Evolutionary conservation across 2,113 vertebrate species (phyloP).

Genomic region (Acrocephalus kingi): DNA sequence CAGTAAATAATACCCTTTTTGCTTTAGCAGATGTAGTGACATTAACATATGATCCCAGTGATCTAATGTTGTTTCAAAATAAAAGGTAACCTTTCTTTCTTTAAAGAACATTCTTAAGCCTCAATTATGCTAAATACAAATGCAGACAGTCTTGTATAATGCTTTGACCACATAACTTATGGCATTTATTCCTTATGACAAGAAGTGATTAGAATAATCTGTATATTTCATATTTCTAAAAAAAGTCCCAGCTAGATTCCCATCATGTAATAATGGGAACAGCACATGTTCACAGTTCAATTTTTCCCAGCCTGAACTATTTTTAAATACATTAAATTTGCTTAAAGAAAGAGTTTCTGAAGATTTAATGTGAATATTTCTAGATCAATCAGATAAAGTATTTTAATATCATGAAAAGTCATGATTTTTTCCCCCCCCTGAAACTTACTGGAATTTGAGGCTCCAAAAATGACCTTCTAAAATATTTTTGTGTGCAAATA

Average conservation of each 20-base stretch:
- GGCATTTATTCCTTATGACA: slow-evolving; percentile 31
- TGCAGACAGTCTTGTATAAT: neutral
- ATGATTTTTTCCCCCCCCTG: rapidly evolving
- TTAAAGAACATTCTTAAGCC: neutral
- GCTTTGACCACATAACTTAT: slow-evolving; percentile 49
- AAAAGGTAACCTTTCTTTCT: slow-evolving; percentile 10
- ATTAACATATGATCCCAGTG: neutral
- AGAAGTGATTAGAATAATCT: slow-evolving; percentile 48
- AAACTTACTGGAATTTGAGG: neutral
- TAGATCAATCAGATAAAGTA: neutral
- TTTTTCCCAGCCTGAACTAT: neutral
- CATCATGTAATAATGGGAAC: neutral
- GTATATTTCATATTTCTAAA: neutral
- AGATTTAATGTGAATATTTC: neutral
- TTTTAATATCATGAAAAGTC: neutral
- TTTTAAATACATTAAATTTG: neutral
- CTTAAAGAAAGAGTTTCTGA: neutral
- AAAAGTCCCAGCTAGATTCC: neutral
- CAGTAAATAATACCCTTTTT: neutral
- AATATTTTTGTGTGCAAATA: neutral
- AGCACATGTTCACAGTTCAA: neutral
- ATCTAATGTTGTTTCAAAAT: slow-evolving; percentile 14
- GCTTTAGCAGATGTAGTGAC: neutral
- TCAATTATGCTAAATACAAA: neutral
- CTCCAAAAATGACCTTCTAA: neutral